These are phyloP conservation scores for Limnodromus scolopaceus DNA, from an alignment of 2,797 vertebrate species.

Conservation along the genomic window DNA sequence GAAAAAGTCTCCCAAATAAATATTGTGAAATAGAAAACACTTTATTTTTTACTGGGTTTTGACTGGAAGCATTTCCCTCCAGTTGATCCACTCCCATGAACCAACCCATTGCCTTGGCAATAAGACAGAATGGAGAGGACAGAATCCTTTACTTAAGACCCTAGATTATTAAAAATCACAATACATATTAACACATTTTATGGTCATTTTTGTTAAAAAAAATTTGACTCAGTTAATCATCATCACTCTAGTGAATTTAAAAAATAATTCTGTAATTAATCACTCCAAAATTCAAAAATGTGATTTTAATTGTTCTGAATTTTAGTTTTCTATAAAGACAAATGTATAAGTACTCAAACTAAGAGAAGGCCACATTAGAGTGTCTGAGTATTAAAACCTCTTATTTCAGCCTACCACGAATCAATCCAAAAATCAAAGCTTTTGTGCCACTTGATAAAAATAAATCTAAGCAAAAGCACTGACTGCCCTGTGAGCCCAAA, in stretches of 20 bases:
- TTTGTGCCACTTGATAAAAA: background rate
- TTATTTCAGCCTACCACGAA: background rate
- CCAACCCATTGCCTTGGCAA: background rate
- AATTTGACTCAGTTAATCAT: background rate
- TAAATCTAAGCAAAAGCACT: background rate
- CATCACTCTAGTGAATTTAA: background rate
- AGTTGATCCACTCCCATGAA: background rate
- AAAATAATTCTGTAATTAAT: background rate
- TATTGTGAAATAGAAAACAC: background rate
- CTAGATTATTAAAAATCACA: background rate
- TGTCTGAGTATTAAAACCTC: background rate
- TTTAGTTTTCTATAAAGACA: background rate
- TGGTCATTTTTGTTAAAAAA: background rate
- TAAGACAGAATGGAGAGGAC: background rate
- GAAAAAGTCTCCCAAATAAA: background rate
- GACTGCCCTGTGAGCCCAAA: background rate
- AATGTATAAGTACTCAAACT: background rate
- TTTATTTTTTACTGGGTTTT: background rate
- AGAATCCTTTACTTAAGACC: background rate
- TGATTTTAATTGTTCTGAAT: background rate
- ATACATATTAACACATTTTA: background rate
- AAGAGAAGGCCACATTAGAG: background rate
- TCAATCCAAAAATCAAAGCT: background rate
- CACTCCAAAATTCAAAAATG: background rate
- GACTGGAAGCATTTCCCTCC: background rate